Base-by-base conservation (phyloP, 1,140 invertebrate genomes). In the Drosophila mayri region DNA sequence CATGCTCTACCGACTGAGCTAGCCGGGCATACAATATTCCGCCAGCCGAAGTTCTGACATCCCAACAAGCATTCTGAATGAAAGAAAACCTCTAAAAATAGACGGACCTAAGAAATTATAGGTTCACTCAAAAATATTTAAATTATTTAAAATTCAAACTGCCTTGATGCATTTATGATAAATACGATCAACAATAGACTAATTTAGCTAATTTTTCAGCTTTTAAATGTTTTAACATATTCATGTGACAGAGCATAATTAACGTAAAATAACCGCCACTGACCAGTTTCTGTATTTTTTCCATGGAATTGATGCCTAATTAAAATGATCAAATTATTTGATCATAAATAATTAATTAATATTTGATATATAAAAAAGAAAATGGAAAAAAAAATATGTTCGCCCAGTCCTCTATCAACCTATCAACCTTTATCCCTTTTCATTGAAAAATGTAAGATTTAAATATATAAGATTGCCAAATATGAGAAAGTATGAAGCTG, bases 1-100 rank as follows among this genome's bases (percentile, higher is more conserved):
- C 96, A 96, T 97, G 96, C 96, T 97, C 96, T 97, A 97, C 96
- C 96, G 96, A 97, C 95, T 96, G 95, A 96, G 95, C 95, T 96
- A 96, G 95, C 95, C 95, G 95, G 95, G 95, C 95, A 32, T 35
- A 20, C 9, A 1, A 35, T 9, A 20, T 32, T n/a, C 2, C 0
- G 9, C 11, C 11, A 20, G 11, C 49, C 49, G 35, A 52, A 35
- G 28, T 52, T 52, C 28, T 52, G 49, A 2, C 49, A 52, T 20
- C n/a, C 49, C 28, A n/a, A 14, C 28, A 32, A 35, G 28, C n/a
- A 32, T 52, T 52, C n/a, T 35, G 2, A 18, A 32, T 12, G 11
- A 12, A 12, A 18, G n/a, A 35, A 0, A 52, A 32, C 12, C 6
- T 14, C 4, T 12, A 8, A 52, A 50, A 52, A 32, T 47, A 25